Evolutionary conservation across 1,140 invertebrate genomes (phyloP).

Genomic region (Drosophila fuyamai): DNA sequence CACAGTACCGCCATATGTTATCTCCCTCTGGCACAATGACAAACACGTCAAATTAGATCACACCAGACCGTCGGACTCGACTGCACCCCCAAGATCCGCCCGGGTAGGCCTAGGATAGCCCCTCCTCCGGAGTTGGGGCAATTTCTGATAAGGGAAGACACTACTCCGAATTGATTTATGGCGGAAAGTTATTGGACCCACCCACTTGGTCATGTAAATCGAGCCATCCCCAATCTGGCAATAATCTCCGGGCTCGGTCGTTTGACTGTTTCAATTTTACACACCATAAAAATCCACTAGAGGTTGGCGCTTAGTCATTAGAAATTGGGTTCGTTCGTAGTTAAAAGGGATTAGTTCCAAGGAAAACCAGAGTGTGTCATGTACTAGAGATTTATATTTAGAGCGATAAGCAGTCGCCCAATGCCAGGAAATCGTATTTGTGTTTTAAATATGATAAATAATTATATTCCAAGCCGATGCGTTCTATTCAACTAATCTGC

Average conservation of each 20-base stretch:
- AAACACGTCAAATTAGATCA: slow-evolving; percentile 51
- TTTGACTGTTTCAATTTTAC: slow-evolving; percentile 46
- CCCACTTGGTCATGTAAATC: slow-evolving; percentile 38
- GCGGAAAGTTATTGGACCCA: slow-evolving; percentile 15
- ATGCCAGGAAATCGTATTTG: not conserved
- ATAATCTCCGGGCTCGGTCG: not conserved
- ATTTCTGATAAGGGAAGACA: slow-evolving; percentile 28
- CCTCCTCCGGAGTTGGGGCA: slow-evolving; percentile 21
- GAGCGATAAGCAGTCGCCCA: not conserved
- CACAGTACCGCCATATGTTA: slow-evolving; percentile 20
- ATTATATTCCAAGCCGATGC: too few relatives aligned
- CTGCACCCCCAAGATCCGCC: slow-evolving; percentile 18
- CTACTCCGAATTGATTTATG: slow-evolving; percentile 59
- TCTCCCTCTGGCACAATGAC: not conserved
- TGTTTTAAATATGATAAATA: not conserved
- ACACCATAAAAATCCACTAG: slow-evolving; percentile 32
- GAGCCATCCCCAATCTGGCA: slow-evolving; percentile 11
- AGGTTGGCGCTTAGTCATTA: slow-evolving; percentile 19
- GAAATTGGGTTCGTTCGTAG: not conserved
- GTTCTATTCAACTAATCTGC: too few relatives aligned
- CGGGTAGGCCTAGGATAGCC: not conserved
- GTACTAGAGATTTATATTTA: not conserved
- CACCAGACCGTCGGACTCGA: slow-evolving; percentile 8
- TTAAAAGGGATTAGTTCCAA: not conserved
- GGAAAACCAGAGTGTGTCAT: slow-evolving; percentile 3